A percentile compares a stretch with the other conserved stretches of the same genome.
Conservation (phyloP, 2,113 vertebrate genomes). For the Rhinopithecus roxellana region DNA sequence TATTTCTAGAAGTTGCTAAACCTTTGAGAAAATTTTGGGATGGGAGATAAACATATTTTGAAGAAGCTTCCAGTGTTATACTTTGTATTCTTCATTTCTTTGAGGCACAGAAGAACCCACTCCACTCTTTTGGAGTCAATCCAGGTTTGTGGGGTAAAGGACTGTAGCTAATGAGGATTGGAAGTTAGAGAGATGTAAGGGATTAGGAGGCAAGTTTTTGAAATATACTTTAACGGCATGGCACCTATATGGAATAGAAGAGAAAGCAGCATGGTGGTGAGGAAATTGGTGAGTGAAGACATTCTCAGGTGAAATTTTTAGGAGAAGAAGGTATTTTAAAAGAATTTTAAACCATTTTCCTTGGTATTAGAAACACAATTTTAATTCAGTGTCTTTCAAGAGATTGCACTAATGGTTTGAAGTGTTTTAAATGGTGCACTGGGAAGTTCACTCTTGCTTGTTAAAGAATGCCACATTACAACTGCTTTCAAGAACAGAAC, state of each 20-base stretch:
- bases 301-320: not conserved
- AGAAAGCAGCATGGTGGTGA: not conserved
- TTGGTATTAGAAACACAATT: not conserved
- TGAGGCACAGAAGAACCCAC: accelerated
- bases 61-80: not conserved
- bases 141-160: too few species aligned
- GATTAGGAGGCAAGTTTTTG: not conserved
- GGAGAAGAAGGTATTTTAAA: not conserved
- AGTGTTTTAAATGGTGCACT: not conserved
- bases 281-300: not conserved
- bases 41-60: not conserved
- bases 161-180: accelerated
- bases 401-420: not conserved
- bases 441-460: not conserved
- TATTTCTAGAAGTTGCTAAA: not conserved
- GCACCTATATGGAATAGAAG: not conserved
- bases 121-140: not conserved
- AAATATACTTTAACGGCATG: not conserved
- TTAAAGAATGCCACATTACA: not conserved
- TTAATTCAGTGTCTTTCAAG: not conserved
- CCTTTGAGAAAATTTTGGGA: not conserved
- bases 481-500: not conserved
- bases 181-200: accelerated
- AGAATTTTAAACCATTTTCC: not conserved
- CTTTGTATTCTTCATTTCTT: not conserved